phyloP scores from a whole-genome alignment of 1,140 invertebrate species.

The Pissodes strobi region DNA sequence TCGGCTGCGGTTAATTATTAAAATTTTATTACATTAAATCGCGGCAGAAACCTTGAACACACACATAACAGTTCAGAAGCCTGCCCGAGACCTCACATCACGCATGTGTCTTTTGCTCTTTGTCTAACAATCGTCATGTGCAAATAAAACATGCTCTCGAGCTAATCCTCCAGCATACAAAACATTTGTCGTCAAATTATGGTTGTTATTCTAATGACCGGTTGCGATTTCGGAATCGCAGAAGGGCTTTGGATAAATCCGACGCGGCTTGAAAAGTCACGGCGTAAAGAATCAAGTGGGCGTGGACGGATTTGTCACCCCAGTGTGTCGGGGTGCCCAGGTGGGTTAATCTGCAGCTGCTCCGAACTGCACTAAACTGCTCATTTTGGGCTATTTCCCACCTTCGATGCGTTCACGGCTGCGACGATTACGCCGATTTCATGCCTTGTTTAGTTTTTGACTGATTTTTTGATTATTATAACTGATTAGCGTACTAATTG shows the following conservation, averaged over 20 bases:
- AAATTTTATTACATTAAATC: too few species aligned
- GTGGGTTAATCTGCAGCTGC: constrained; percentile 42
- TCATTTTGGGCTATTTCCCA: constrained; percentile 24
- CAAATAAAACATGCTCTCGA: constrained; percentile 10
- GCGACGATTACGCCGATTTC: constrained; percentile 14
- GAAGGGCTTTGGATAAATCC: constrained; percentile 48
- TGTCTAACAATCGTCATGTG: constrained; percentile 11
- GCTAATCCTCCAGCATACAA: constrained; percentile 22
- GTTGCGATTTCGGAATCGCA: constrained; percentile 18
- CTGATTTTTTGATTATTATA: too few species aligned
- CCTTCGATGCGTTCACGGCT: constrained; percentile 21
- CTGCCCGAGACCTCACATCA: too few species aligned
- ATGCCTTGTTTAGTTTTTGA: constrained; percentile 9
- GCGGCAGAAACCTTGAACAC: too few species aligned
- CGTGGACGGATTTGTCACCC: constrained; percentile 56
- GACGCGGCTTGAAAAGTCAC: constrained; percentile 56
- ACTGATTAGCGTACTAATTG: too few species aligned
- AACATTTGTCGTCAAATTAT: constrained; percentile 30
- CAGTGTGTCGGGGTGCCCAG: constrained; percentile 47
- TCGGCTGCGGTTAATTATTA: too few species aligned
- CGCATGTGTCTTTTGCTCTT: background rate
- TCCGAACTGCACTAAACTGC: constrained; percentile 4
- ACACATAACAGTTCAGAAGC: too few species aligned
- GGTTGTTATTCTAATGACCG: constrained; percentile 34
- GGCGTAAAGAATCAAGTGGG: constrained; percentile 56